phyloP scores from a whole-genome alignment of 2,888 invertebrate species.

The Timema podura region DNA sequence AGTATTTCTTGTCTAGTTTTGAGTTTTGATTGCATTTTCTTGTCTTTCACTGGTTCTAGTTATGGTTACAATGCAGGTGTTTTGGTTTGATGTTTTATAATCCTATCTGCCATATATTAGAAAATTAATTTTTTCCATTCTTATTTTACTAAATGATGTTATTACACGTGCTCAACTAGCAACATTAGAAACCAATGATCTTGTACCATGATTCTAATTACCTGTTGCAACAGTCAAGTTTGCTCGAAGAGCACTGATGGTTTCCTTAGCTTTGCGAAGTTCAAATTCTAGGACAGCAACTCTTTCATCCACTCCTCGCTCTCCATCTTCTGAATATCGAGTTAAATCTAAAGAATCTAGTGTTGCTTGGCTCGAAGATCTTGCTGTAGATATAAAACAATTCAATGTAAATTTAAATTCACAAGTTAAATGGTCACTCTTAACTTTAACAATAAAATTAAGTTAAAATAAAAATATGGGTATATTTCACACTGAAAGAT shows the following conservation, averaged over 20 bases:
- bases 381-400: slow-evolving; percentile 49
- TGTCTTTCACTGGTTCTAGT: too few relatives aligned
- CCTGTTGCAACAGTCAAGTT: slow-evolving; percentile 77
- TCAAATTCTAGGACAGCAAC: slow-evolving; percentile 87
- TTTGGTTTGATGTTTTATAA: too few relatives aligned
- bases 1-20: too few relatives aligned
- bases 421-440: too few relatives aligned
- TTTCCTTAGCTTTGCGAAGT: slow-evolving; percentile 79
- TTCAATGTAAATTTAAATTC: slow-evolving; percentile 9
- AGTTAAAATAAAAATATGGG: neutral
- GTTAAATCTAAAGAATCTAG: slow-evolving; percentile 83
- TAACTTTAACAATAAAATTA: neutral
- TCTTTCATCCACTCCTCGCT: slow-evolving; percentile 68
- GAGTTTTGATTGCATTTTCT: too few relatives aligned
- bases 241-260: slow-evolving; percentile 73
- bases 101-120: too few relatives aligned
- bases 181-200: too few relatives aligned
- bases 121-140: too few relatives aligned
- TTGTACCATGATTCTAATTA: too few relatives aligned
- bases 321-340: slow-evolving; percentile 82
- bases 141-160: too few relatives aligned
- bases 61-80: too few relatives aligned
- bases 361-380: slow-evolving; percentile 81
- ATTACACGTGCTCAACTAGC: too few relatives aligned
- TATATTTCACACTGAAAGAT: neutral